phyloP scores from a whole-genome alignment of 2,113 vertebrate species.

The Lycocorax pyrrhopterus region DNA sequence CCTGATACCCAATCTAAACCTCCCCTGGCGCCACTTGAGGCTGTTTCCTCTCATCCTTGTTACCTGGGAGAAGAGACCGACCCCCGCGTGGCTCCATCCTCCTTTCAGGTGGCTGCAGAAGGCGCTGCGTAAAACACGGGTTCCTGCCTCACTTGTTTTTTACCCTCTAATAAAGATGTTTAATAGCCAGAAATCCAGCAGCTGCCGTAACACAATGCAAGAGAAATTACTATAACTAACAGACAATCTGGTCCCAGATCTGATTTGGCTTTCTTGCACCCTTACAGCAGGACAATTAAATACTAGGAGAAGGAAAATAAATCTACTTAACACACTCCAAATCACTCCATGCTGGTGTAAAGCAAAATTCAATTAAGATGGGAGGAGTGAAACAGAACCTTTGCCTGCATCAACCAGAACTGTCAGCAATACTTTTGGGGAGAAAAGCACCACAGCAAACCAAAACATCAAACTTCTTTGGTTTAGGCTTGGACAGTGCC shows the following conservation, averaged over 20 bases:
- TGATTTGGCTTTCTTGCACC: neutral
- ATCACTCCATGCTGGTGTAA: neutral
- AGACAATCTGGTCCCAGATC: neutral
- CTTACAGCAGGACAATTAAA: neutral
- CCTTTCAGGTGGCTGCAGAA: neutral
- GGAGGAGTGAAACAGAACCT: neutral
- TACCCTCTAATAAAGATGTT: neutral
- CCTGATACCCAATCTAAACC: neutral
- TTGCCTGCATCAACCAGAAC: neutral
- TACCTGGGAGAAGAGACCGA: neutral
- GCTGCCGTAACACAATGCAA: neutral
- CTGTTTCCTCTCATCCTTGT: neutral
- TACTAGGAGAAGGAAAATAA: neutral
- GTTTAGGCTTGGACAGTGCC: accelerated
- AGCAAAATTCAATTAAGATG: neutral
- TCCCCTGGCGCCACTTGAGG: accelerated
- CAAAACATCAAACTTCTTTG: neutral
- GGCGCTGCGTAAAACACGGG: accelerated
- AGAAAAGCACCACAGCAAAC: neutral
- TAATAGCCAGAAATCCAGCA: neutral
- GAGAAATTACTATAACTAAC: neutral
- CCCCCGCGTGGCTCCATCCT: neutral
- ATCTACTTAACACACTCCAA: neutral
- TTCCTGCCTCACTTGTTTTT: neutral
- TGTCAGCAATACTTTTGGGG: neutral